These are phyloP conservation scores for Antidorcas marsupialis DNA, from an alignment of 2,113 vertebrate genomes.

Conservation along the genomic window DNA sequence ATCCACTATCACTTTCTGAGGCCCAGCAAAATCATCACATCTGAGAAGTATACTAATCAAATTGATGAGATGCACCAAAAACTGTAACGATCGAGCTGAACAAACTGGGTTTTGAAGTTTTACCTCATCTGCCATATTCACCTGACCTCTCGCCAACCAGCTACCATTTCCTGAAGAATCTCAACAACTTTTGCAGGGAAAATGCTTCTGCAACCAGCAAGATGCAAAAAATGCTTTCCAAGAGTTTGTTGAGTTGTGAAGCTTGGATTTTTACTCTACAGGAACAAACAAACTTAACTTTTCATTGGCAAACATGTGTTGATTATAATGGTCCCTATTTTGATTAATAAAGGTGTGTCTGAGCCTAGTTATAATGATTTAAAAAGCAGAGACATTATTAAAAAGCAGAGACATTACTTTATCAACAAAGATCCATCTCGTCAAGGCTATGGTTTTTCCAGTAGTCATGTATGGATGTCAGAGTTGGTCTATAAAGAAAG, in stretches of 20 bases:
- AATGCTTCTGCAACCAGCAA: not conserved
- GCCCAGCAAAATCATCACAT: not conserved
- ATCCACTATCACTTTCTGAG: not conserved
- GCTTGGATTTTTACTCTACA: not conserved
- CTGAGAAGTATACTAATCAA: not conserved
- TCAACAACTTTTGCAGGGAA: not conserved
- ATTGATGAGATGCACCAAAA: not conserved
- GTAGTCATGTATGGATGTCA: not conserved
- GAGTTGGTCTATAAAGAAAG: not conserved
- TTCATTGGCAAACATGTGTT: not conserved
- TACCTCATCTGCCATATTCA: not conserved
- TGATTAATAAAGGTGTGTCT: not conserved
- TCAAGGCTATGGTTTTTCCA: not conserved
- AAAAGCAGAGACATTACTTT: not conserved
- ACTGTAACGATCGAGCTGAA: fast-evolving
- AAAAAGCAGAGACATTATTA: not conserved
- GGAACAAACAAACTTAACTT: not conserved
- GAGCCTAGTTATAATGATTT: not conserved
- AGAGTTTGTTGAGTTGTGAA: not conserved
- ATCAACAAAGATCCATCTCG: not conserved
- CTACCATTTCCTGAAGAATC: not conserved
- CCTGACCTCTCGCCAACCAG: not conserved
- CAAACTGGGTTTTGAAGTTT: not conserved
- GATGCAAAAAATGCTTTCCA: not conserved
- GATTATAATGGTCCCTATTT: not conserved